These are phyloP conservation scores for Petaurus breviceps DNA, from an alignment of 2,113 vertebrate species.

Conservation along the genomic window DNA sequence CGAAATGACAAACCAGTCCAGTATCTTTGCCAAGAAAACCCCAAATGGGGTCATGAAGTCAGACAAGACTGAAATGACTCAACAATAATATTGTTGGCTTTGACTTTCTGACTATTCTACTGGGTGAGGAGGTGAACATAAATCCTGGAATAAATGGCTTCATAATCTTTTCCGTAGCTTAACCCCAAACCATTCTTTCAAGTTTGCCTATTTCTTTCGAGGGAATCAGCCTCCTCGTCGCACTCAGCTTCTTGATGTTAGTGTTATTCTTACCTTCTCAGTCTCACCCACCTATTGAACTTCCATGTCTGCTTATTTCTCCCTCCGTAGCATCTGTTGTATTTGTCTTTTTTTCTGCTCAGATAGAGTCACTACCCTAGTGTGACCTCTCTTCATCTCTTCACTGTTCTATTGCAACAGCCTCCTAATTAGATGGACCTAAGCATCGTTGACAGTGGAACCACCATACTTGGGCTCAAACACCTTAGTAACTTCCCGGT, in stretches of 20 bases:
- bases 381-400: background rate
- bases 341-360: background rate
- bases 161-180: background rate
- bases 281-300: background rate
- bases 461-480: background rate
- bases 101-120: background rate
- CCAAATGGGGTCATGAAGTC: background rate
- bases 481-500: background rate
- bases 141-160: background rate
- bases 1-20: background rate
- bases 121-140: background rate
- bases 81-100: background rate
- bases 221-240: background rate
- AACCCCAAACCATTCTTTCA: background rate
- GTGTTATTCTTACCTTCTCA: background rate
- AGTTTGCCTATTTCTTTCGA: background rate
- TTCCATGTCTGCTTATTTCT: background rate
- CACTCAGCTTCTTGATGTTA: background rate
- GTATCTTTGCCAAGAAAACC: background rate
- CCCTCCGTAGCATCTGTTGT: background rate
- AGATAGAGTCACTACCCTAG: background rate
- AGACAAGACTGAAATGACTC: background rate
- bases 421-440: background rate
- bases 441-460: background rate
- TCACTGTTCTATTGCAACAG: background rate